phyloP scores from a whole-genome alignment of 2,113 vertebrate species.

The Chloebia gouldiae region DNA sequence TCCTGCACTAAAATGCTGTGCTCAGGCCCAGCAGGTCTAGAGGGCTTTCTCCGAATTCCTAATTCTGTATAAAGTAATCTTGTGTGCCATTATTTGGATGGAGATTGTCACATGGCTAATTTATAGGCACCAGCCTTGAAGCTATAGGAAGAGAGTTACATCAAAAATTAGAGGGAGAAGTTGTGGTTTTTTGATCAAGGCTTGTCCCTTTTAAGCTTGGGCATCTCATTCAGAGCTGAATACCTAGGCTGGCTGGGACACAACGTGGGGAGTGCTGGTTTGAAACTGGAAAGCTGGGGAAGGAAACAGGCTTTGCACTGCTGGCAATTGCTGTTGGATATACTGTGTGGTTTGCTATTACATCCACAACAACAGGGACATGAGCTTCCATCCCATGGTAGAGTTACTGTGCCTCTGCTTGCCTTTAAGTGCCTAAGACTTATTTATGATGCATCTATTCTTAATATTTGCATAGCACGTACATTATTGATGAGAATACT shows the following conservation, averaged over 20 bases:
- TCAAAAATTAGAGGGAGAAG: not conserved
- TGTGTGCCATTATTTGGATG: not conserved
- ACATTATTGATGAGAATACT: not conserved
- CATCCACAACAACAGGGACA: not conserved
- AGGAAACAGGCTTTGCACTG: not conserved
- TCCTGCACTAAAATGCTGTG: not conserved
- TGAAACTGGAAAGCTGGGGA: not conserved
- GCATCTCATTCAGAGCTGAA: not conserved
- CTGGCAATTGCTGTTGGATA: not conserved
- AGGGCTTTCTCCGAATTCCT: not conserved
- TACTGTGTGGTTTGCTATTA: rapidly evolving
- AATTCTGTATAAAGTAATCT: not conserved
- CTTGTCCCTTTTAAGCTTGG: not conserved
- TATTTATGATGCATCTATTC: not conserved
- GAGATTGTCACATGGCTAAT: not conserved
- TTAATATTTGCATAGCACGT: not conserved
- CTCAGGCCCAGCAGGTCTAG: not conserved
- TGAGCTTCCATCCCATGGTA: not conserved
- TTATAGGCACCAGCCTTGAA: not conserved
- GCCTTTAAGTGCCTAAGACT: not conserved
- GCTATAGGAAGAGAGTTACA: not conserved
- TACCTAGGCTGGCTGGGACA: not conserved
- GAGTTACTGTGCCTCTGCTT: not conserved
- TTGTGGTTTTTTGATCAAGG: not conserved
- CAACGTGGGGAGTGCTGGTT: not conserved